Evolutionary conservation across 2,888 invertebrate genomes (phyloP).

Genomic region (Anagyrus pseudococci): DNA sequence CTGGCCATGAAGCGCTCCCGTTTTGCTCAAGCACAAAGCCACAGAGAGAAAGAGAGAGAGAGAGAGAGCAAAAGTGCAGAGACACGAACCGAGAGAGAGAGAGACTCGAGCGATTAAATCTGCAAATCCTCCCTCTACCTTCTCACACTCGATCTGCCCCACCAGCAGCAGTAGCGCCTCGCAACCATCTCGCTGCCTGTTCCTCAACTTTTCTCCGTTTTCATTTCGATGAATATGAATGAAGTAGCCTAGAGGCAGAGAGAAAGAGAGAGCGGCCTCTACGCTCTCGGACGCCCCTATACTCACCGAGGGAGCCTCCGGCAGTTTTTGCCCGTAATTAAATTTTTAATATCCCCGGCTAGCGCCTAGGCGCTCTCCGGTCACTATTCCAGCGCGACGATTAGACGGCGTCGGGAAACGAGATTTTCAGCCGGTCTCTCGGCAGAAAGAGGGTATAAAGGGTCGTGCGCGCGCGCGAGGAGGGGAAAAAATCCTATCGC

Average conservation of each 20-base stretch:
- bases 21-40: neutral
- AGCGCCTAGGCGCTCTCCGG: neutral
- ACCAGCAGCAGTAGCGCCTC: no score
- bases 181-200: neutral
- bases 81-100: neutral
- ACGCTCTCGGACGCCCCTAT: neutral
- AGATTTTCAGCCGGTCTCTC: conserved; percentile 2
- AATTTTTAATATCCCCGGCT: conserved; percentile 49
- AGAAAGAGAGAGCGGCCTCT: neutral
- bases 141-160: no score
- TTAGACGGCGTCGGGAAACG: conserved; percentile 5
- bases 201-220: conserved; percentile 21
- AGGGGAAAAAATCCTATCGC: conserved; percentile 10
- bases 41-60: neutral
- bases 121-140: neutral
- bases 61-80: neutral
- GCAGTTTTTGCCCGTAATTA: conserved; percentile 48
- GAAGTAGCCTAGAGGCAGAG: no score
- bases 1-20: neutral
- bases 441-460: neutral
- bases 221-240: conserved; percentile 38
- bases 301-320: neutral
- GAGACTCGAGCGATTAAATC: conserved; percentile 25
- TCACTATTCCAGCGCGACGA: conserved; percentile 5
- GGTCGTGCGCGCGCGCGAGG: neutral